These are phyloP conservation scores for Hydrocynus forskahlii DNA, from an alignment of 2,797 vertebrate species.

Conservation along the genomic window DNA sequence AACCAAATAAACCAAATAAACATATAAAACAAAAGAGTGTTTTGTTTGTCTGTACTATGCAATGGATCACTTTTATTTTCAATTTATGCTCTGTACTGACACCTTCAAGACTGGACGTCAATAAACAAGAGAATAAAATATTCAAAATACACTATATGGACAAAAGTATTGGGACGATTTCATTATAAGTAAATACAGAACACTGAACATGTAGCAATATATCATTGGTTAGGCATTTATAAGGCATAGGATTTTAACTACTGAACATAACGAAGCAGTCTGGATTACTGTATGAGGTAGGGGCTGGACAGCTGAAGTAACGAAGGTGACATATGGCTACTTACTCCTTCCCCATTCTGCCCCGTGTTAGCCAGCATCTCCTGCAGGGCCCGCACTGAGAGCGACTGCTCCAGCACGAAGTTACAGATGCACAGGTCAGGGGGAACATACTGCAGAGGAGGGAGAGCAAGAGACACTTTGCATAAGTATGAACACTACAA, in stretches of 20 bases:
- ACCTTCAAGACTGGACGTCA: too few species aligned
- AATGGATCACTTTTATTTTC: too few species aligned
- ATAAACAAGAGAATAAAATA: too few species aligned
- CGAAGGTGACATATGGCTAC: constrained; percentile 63
- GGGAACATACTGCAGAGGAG: constrained; percentile 86
- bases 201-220: too few species aligned
- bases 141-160: too few species aligned
- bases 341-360: constrained; percentile 90
- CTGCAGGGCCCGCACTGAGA: constrained; percentile 96
- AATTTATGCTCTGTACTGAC: too few species aligned
- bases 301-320: constrained; percentile 5
- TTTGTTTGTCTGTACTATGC: too few species aligned
- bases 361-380: constrained; percentile 95
- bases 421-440: constrained; percentile 96
- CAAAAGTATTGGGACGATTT: too few species aligned
- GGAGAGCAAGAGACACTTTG: neutral
- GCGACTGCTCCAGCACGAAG: constrained; percentile 96
- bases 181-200: neutral
- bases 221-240: neutral
- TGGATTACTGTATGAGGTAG: neutral
- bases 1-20: too few species aligned
- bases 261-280: neutral
- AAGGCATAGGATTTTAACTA: too few species aligned
- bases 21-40: too few species aligned
- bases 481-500: too few species aligned